Evolutionary conservation across 2,888 invertebrate species (phyloP), one percentile per base, ranked within the genome.

Genomic region (Trachelus iudaicus): DNA sequence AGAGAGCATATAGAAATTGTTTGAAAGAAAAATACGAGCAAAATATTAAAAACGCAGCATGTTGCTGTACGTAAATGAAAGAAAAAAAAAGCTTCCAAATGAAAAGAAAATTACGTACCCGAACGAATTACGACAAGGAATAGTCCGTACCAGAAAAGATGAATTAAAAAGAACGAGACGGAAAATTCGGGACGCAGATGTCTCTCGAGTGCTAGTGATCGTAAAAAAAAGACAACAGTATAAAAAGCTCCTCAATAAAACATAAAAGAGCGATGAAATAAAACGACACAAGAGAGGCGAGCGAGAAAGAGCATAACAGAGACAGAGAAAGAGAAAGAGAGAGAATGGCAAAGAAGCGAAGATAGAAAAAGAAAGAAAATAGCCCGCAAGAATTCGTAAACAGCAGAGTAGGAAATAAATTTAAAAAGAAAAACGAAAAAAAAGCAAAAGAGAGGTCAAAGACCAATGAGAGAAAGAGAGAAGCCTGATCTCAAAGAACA

Each of bases 241-340:
- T 80, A 81, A 84, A 82, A 81, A 84, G 81, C 84, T 85, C 80
- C 84, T 86, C 84, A 84, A 85, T 87, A 85, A 86, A 86, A 86
- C 83, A 86, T 86, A 85, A 86, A 83, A 84, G 81, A 76, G 76
- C 81, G 83, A 83, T 85, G 84, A 81, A 86, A 83, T 86, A 85
- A 85, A 86, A 83, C 80, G 81, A 80, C 81, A 76, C 76, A 79
- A 30, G 33, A 33, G 69, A 74, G 69, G 75, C 69, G 78, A 35
- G 78, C 69, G 79, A 56, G 79, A 69, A 71, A 76, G 74, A 23
- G 75, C 56, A 69, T 78, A 69, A 68, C 76, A 75, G 79, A 37
- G 78, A 74, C 33, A 56, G 69, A 31, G 56, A 68, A 69, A 69
- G 73, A 37, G 79, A 69, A 75, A 73, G 69, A 75, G 69, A 73